A percentile compares a stretch with the other conserved stretches of the same genome.
phyloP scores from a whole-genome alignment of 2,888 invertebrate species.

The Alviniconcha strummeri region DNA sequence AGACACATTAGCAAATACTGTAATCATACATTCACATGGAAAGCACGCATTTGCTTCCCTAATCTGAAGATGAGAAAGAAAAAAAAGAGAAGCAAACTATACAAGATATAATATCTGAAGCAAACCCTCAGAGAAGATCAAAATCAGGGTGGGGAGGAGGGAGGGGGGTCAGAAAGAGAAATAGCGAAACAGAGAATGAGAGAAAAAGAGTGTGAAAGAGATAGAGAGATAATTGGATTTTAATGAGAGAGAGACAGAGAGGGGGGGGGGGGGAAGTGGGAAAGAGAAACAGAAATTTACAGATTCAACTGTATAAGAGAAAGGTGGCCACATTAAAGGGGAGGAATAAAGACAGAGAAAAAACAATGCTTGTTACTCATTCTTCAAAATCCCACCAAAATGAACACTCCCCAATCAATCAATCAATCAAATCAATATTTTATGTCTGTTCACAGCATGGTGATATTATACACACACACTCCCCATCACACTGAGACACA shows the following conservation, averaged over 20 bases:
- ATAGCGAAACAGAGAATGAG: neutral
- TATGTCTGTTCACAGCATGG: no score
- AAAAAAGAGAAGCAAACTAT: neutral
- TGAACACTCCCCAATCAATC: no score
- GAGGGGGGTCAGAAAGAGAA: neutral
- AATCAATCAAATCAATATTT: no score
- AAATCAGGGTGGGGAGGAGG: neutral
- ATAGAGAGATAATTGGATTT: neutral
- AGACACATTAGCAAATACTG: neutral
- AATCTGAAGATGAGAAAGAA: neutral
- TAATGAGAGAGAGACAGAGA: neutral
- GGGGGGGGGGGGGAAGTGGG: neutral
- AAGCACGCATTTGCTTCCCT: neutral
- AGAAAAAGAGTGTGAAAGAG: neutral
- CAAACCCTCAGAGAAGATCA: neutral
- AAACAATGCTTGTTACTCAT: no score
- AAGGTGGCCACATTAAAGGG: no score
- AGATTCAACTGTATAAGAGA: no score
- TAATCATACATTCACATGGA: conserved; percentile 68
- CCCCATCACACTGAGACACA: no score
- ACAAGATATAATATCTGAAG: neutral
- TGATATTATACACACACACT: no score
- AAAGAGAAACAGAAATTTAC: neutral
- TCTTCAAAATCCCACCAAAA: no score
- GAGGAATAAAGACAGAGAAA: neutral